These are phyloP conservation scores for Allygus modestus DNA, from an alignment of 2,888 invertebrate species.

Conservation along the genomic window DNA sequence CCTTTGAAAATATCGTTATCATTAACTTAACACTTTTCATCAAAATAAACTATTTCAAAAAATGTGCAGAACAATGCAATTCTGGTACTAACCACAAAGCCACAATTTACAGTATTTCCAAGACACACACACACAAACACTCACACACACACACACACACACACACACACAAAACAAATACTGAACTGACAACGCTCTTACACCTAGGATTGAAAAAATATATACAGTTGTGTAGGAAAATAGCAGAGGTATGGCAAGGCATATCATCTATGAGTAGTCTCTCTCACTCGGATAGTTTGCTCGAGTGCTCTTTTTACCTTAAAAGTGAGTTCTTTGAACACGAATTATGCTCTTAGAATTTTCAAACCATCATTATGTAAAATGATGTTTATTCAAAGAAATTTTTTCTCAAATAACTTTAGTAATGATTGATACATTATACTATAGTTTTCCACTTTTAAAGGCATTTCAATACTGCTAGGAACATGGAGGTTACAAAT, in stretches of 20 bases:
- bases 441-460: background rate
- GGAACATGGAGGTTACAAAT: background rate
- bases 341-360: too few species aligned
- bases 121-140: background rate
- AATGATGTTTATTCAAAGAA: too few species aligned
- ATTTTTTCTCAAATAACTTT: too few species aligned
- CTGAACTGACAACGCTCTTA: slow-evolving; percentile 37
- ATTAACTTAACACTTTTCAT: background rate
- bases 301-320: background rate
- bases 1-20: too few species aligned
- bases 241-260: slow-evolving; percentile 57
- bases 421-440: too few species aligned
- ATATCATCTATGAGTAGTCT: background rate
- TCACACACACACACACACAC: background rate
- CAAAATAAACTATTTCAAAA: background rate
- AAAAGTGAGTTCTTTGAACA: too few species aligned
- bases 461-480: slow-evolving; percentile 1
- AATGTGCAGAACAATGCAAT: background rate
- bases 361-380: too few species aligned
- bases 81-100: background rate
- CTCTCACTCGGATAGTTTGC: background rate
- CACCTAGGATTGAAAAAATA: slow-evolving; percentile 53
- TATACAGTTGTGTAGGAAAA: slow-evolving; percentile 55
- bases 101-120: background rate
- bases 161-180: background rate